Percentiles rank a stretch among this genome's conserved stretches.
Conservation (phyloP, 2,113 vertebrate genomes). For the Geococcyx californianus region DNA sequence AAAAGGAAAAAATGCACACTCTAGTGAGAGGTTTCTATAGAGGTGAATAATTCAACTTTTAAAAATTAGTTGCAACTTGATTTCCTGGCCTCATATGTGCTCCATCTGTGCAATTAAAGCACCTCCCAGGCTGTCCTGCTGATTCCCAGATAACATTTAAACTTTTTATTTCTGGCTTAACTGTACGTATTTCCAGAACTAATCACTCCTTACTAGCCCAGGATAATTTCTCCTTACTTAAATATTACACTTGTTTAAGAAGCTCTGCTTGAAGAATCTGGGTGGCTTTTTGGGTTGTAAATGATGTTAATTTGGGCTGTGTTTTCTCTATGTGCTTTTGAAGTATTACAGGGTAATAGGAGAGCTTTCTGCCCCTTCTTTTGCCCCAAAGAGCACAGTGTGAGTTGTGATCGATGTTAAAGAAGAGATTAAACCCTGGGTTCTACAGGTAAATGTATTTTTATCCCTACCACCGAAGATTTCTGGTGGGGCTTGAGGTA, state of each 20-base stretch:
- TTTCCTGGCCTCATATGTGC: constrained; percentile 18
- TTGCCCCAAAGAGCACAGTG: background rate
- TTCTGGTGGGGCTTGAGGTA: background rate
- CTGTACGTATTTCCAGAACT: background rate
- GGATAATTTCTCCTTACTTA: background rate
- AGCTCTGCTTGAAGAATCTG: background rate
- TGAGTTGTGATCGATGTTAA: background rate
- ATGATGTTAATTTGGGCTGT: background rate
- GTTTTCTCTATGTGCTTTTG: background rate
- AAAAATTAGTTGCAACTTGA: constrained; percentile 50
- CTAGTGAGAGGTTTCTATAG: background rate
- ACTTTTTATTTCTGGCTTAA: background rate
- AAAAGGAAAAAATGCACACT: background rate
- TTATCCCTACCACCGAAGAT: background rate
- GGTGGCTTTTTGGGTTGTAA: background rate
- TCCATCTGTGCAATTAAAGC: constrained; percentile 54
- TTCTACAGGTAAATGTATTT: no score
- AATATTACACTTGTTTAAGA: background rate
- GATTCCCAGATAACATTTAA: constrained; percentile 34
- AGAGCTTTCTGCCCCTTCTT: background rate
- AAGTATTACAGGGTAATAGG: background rate
- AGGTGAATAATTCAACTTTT: background rate
- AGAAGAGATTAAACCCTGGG: no score
- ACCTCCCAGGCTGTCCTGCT: constrained; percentile 34
- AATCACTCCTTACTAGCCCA: background rate